phyloP scores from a whole-genome alignment of 2,888 invertebrate species.

The Spilosoma lubricipeda region DNA sequence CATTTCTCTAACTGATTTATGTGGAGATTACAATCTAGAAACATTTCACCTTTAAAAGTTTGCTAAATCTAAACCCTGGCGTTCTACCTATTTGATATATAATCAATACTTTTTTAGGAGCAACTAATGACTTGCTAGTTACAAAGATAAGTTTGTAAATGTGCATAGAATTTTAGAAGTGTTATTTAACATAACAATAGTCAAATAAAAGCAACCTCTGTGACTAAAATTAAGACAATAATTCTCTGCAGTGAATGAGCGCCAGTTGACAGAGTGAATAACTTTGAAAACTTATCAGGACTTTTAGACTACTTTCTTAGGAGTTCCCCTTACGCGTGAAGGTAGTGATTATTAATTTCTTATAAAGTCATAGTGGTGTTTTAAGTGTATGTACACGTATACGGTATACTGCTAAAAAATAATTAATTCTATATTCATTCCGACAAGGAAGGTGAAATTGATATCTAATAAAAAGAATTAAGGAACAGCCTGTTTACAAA shows the following conservation, averaged over 20 bases:
- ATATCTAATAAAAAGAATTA: background rate
- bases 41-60: slow-evolving; percentile 15
- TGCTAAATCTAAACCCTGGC: background rate
- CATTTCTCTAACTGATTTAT: slow-evolving; percentile 23
- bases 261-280: background rate
- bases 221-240: background rate
- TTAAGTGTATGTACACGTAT: background rate
- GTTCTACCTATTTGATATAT: background rate
- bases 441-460: background rate
- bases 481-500: too few relatives aligned
- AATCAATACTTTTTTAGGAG: background rate
- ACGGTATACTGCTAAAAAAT: too few relatives aligned
- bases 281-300: background rate
- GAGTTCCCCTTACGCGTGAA: slow-evolving; percentile 1
- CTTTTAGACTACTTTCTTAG: background rate
- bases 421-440: background rate
- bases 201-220: background rate
- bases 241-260: slow-evolving; percentile 1
- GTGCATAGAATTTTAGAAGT: background rate
- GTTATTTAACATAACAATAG: background rate
- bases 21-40: slow-evolving; percentile 20
- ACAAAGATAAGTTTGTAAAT: background rate
- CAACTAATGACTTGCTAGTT: background rate
- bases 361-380: background rate
- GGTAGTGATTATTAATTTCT: background rate